Percentiles rank a stretch among this genome's conserved stretches.
Evolutionary conservation across 2,888 invertebrate species (phyloP).

Genomic region (Leptinotarsa haldemani): DNA sequence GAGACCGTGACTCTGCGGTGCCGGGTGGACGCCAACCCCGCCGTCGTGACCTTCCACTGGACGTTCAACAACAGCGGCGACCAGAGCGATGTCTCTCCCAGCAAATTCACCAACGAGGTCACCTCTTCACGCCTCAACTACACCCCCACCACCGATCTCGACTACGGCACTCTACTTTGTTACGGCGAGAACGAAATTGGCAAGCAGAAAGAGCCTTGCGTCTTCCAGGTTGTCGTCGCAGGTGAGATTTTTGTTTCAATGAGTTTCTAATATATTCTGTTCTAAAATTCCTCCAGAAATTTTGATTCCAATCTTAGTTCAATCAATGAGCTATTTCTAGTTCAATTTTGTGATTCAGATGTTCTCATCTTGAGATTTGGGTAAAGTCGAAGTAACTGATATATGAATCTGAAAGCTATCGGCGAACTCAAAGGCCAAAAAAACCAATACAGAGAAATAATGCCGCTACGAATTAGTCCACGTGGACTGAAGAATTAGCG

Average conservation of each 20-base stretch:
- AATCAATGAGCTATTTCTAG: no score
- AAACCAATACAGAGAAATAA: no score
- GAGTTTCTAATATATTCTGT: constrained; percentile 37
- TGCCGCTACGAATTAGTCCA: no score
- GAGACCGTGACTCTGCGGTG: constrained; percentile 88
- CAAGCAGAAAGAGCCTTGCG: constrained; percentile 84
- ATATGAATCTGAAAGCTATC: no score
- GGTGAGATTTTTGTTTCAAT: constrained; percentile 66
- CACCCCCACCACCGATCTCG: constrained; percentile 87
- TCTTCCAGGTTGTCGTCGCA: constrained; percentile 87
- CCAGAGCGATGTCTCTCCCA: constrained; percentile 80
- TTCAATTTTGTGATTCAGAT: no score
- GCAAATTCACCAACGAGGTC: constrained; percentile 76
- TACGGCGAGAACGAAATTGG: constrained; percentile 89
- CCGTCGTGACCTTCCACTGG: constrained; percentile 88
- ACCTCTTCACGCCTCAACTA: constrained; percentile 82
- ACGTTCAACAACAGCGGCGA: constrained; percentile 93
- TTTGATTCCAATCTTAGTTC: no score
- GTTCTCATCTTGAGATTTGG: no score
- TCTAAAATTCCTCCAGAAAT: no score
- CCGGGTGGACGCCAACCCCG: constrained; percentile 90
- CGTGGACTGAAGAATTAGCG: no score
- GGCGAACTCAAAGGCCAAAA: no score
- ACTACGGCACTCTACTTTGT: constrained; percentile 90
- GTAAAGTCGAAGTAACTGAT: no score